Percentiles rank a stretch among this genome's conserved stretches.
Conservation (phyloP, 2,888 invertebrate genomes). For the Pseudococcus jackbeardsleyi region DNA sequence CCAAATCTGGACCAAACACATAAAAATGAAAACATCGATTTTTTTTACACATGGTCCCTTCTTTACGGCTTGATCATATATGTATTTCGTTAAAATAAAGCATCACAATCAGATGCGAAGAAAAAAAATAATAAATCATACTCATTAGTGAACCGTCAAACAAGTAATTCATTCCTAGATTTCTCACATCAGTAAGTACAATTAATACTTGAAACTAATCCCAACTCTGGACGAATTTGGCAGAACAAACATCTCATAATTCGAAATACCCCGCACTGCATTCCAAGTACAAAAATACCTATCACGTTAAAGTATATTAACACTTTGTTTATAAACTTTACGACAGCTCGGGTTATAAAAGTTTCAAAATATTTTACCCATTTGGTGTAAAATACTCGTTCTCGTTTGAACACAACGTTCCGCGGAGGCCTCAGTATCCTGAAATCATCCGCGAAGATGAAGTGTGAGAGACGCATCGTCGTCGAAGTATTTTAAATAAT, state of each 20-base stretch:
- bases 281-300: background rate
- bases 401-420: background rate
- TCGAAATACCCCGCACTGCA: background rate
- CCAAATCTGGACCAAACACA: too few species aligned
- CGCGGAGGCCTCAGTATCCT: background rate
- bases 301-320: background rate
- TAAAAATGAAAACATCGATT: too few species aligned
- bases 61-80: too few species aligned
- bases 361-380: slow-evolving; percentile 48
- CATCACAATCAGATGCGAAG: too few species aligned
- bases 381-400: background rate
- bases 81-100: too few species aligned
- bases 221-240: background rate
- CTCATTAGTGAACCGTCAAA: background rate
- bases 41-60: too few species aligned
- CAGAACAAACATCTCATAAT: slow-evolving; percentile 19
- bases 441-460: background rate
- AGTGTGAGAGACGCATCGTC: background rate
- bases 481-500: slow-evolving; percentile 33
- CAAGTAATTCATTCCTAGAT: background rate
- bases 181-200: background rate
- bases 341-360: slow-evolving; percentile 23
- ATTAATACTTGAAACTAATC: background rate
- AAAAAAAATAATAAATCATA: background rate
- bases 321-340: slow-evolving; percentile 37